Base-by-base conservation (phyloP, 2,797 vertebrate species). In the Lepus oiostolus region DNA sequence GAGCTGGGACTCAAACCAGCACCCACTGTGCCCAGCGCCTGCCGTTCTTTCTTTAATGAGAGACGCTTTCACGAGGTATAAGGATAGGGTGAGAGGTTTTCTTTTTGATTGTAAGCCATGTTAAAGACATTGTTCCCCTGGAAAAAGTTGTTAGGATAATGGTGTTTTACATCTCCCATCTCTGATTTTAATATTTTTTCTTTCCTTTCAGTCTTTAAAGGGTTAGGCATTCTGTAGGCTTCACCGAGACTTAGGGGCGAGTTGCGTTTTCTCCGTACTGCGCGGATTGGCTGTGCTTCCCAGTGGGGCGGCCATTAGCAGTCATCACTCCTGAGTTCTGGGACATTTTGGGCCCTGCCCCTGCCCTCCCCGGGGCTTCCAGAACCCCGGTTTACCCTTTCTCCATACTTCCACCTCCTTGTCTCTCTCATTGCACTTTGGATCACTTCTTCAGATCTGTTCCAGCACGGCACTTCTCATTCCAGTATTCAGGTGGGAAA, bases 351-450 rank as follows among this genome's bases (percentile, higher is more conserved):
- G 83, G 74, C 24, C 32, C 12, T 47, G 42, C 42, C 42, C 42
- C 42, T 47, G 42, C 42, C 42, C 24, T 67, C 19, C 74, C 50
- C n/a, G 21, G 28, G 47, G 24, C 30, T 88, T 58, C 76, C 71
- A 81, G 63, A 67, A 82, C 62, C 87, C 70, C n/a, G 65, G 0
- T 85, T 60, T 85, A 35, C 76, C 32, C 77, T 86, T 84, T 30
- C 77, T 60, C 76, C 16, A 42, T 52, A 63, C 32, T 93, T 58
- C 32, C 26, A 82, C 77, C n/a, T 92, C 19, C 60, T 89, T 76
- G 30, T 12, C 30, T 93, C 35, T 95, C 42, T 58, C 84, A 58
- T 84, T 93, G 16, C 42, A 76, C 67, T 79, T 65, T 77, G 63
- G 60, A 58, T 76, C 72, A 71, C 52, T 91, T 85, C 38, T 85